Conservation (phyloP, 2,113 vertebrate species). For the Penelope pileata region DNA sequence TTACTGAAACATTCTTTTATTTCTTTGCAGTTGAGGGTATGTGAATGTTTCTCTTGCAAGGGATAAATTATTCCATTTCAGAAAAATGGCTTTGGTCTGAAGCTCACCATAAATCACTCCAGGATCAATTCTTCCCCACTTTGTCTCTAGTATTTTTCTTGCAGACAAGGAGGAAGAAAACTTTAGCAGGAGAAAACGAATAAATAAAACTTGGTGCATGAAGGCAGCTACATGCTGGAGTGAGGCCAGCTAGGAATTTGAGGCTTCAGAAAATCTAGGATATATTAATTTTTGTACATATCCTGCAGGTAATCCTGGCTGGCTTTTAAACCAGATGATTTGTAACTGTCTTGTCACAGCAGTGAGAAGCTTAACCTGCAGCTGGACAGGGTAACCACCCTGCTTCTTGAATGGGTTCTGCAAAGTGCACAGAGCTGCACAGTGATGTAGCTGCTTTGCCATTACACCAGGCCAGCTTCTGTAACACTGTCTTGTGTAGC, state of each 20-base stretch:
- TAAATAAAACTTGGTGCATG: background rate
- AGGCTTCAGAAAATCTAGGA: background rate
- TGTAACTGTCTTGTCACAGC: background rate
- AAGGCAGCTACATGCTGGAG: background rate
- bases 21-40: background rate
- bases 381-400: background rate
- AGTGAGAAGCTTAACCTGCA: background rate
- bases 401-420: background rate
- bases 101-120: background rate
- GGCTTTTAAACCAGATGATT: background rate
- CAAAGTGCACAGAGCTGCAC: accelerated
- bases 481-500: background rate
- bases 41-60: background rate
- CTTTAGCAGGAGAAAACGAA: background rate
- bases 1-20: background rate
- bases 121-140: background rate
- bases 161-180: background rate
- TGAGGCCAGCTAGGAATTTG: background rate
- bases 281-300: background rate
- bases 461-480: background rate
- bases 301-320: background rate
- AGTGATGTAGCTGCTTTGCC: background rate
- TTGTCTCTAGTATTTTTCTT: background rate
- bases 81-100: background rate
- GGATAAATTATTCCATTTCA: background rate